Percentiles rank a stretch among this genome's conserved stretches.
Evolutionary conservation across 2,888 invertebrate species (phyloP).

Genomic region (Epirrhoe tristata): DNA sequence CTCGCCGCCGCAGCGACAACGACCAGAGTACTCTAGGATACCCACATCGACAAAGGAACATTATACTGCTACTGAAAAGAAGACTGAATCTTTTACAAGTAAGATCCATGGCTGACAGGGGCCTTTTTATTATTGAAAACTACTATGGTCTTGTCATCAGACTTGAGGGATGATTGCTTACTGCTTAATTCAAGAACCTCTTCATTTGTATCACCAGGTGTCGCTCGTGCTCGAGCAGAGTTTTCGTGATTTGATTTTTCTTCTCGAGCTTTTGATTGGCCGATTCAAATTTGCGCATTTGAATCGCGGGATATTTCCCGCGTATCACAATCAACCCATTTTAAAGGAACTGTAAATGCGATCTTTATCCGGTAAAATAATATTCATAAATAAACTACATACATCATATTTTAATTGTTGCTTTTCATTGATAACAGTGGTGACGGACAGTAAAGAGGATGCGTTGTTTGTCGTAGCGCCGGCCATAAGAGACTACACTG

Average conservation of each 20-base stretch:
- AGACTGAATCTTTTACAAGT: constrained; percentile 63
- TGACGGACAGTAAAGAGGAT: constrained; percentile 71
- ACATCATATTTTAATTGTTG: background rate
- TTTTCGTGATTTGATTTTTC: too few relatives aligned
- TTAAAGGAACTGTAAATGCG: too few relatives aligned
- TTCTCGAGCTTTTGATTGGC: too few relatives aligned
- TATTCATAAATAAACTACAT: too few relatives aligned
- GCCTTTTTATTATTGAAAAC: background rate
- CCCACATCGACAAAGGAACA: constrained; percentile 71
- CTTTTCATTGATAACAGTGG: constrained; percentile 44
- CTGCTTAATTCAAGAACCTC: too few relatives aligned
- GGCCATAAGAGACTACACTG: constrained; percentile 65
- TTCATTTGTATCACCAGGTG: too few relatives aligned
- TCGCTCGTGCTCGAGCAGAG: too few relatives aligned
- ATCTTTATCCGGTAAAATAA: too few relatives aligned
- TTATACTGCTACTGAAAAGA: constrained; percentile 60
- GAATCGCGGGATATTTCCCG: too few relatives aligned
- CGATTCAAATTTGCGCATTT: too few relatives aligned
- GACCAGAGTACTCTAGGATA: constrained; percentile 69
- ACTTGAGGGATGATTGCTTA: background rate
- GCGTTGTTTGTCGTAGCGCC: constrained; percentile 58
- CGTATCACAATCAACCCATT: too few relatives aligned
- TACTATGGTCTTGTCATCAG: background rate
- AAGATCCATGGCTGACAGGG: constrained; percentile 32
- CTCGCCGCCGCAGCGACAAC: constrained; percentile 70